These are phyloP conservation scores for Ceratina japonica DNA, from an alignment of 1,140 invertebrate genomes.

Conservation along the genomic window DNA sequence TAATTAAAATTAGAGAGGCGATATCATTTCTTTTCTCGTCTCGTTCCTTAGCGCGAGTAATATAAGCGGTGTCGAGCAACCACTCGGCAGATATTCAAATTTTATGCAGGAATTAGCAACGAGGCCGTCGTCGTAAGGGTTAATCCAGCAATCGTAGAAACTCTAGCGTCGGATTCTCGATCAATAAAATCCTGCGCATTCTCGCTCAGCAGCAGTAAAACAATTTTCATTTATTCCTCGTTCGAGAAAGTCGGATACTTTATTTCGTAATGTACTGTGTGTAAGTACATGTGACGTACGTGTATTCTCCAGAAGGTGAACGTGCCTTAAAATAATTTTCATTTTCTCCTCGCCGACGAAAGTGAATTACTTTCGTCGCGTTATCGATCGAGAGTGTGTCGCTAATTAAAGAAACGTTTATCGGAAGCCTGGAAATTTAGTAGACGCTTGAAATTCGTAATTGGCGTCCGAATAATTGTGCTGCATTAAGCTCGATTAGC, in stretches of 20 bases:
- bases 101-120: constrained; percentile 16
- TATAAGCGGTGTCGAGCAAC: neutral
- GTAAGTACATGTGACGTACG: too few species aligned
- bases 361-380: too few species aligned
- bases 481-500: constrained; percentile 41
- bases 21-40: neutral
- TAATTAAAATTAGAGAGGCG: neutral
- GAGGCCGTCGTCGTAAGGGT: constrained; percentile 24
- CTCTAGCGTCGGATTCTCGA: constrained; percentile 23
- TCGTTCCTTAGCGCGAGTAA: neutral
- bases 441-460: constrained; percentile 9
- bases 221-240: neutral
- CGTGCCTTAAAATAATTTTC: neutral
- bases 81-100: constrained; percentile 11
- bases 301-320: too few species aligned
- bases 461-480: neutral
- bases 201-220: neutral
- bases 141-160: constrained; percentile 21
- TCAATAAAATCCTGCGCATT: neutral
- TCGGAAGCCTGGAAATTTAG: neutral
- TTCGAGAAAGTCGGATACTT: too few species aligned
- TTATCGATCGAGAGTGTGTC: neutral
- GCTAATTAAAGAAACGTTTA: neutral
- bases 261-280: too few species aligned
- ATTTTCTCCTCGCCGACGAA: too few species aligned